Base-by-base conservation (phyloP, 2,888 invertebrate species). In the Calliphora vomitoria region DNA sequence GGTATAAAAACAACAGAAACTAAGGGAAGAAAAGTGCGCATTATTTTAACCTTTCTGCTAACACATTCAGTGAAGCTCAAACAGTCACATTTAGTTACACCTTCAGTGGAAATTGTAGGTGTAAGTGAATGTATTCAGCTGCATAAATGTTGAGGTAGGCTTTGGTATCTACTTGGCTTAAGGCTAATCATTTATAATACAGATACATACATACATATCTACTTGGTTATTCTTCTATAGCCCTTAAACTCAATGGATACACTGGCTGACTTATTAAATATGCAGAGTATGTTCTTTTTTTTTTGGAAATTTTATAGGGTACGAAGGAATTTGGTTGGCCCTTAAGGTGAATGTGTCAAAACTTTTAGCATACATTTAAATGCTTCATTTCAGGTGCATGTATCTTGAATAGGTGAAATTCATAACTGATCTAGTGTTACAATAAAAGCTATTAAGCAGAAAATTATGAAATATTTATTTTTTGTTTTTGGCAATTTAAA, bases 301-400 rank as follows among this genome's bases (percentile, higher is more conserved):
- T 18, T 41, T 62, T 38, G 20, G 41, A 58, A 68, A 68, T 72
- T 69, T 69, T 69, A 80, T 50, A 44, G 20, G 35, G 44, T 68
- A 75, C 11, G 62, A 62, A 83, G 64, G 35, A 64, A 85, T 69
- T 55, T 25, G 35, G 41, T 62, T 75, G 20, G 31, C 20, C 85
- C 80, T 53, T 53, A 55, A 74, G 80, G 75, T 75, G 41, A 66
- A 80, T 25, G 38, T 80, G 75, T 75, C 62, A 80, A 85, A 50
- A 80, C 25, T 50, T 75, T 62, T 50, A n/a, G 38, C 35, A 69
- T 41, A 41, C 50, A 50, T 31, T 25, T 25, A 25, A 25, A 25
- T n/a, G 53, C 44, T 8, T 15, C 20, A 38, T 53, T 38, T 50
- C n/a, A 38, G 10, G 38, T 25, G 25, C 2, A 25, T 18, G 18